Percentiles rank a stretch among this genome's conserved stretches.
Conservation (phyloP, 2,888 invertebrate species). For the Bellardia bayeri region DNA sequence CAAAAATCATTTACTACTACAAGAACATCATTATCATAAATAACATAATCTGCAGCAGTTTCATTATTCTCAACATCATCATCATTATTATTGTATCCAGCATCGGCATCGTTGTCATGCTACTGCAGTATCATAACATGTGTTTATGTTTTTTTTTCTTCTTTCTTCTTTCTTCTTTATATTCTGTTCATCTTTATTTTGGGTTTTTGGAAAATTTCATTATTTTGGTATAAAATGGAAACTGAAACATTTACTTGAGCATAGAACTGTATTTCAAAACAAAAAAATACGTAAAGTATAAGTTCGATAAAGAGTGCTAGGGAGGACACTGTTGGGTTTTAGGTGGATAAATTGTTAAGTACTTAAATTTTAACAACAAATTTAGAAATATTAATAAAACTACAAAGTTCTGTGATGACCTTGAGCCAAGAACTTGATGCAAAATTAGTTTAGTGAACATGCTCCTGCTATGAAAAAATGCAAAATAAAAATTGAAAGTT, state of each 20-base stretch:
- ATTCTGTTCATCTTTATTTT: background rate
- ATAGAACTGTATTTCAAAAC: conserved; percentile 12
- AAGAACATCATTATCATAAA: conserved; percentile 23
- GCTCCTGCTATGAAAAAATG: no score
- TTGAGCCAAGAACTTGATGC: no score
- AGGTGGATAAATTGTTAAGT: background rate
- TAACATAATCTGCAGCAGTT: conserved; percentile 1
- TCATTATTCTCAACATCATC: conserved; percentile 32
- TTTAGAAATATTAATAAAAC: background rate
- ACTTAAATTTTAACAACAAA: background rate
- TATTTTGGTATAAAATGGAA: conserved; percentile 56
- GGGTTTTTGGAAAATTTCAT: conserved; percentile 3
- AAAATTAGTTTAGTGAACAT: no score
- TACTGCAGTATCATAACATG: conserved; percentile 63
- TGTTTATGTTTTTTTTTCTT: conserved; percentile 53
- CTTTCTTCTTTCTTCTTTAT: background rate
- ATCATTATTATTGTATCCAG: background rate
- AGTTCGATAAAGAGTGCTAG: background rate
- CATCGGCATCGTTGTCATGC: conserved; percentile 38
- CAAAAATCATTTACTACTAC: conserved; percentile 19
- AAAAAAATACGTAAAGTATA: background rate
- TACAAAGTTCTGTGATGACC: no score
- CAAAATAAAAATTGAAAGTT: no score
- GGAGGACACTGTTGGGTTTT: background rate
- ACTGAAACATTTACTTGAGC: conserved; percentile 55